Evolutionary conservation across 2,888 invertebrate genomes (phyloP).

Genomic region (Limnephilus rhombicus): DNA sequence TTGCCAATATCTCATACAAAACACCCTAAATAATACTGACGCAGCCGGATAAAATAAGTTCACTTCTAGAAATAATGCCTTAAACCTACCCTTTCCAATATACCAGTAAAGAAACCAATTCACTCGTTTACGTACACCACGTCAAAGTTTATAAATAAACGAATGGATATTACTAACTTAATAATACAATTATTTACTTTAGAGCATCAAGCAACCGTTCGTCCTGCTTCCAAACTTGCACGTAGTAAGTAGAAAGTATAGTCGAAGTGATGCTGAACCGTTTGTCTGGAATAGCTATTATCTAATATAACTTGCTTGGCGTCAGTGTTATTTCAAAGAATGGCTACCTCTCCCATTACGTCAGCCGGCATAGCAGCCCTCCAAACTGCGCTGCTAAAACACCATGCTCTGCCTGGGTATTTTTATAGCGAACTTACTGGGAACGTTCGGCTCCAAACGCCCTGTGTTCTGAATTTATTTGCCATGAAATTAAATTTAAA

Average conservation of each 20-base stretch:
- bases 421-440: constrained; percentile 11
- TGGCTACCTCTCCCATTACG: not conserved
- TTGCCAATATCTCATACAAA: no score
- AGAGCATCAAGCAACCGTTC: not conserved
- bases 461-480: constrained; percentile 45
- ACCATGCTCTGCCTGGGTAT: not conserved
- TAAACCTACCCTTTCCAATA: not conserved
- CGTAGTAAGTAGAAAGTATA: not conserved
- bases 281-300: not conserved
- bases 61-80: no score
- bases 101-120: not conserved
- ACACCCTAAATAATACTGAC: no score
- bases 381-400: not conserved
- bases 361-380: not conserved
- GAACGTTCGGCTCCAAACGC: not conserved
- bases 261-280: not conserved
- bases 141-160: not conserved
- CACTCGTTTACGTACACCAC: not conserved
- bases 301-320: not conserved
- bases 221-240: not conserved
- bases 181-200: not conserved
- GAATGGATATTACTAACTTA: not conserved
- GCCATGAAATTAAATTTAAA: constrained; percentile 45
- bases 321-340: constrained; percentile 31
- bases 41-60: no score